Percentiles rank a stretch among this genome's conserved stretches.
Conservation (phyloP, 2,888 invertebrate species). For the Dryococelus australis region DNA sequence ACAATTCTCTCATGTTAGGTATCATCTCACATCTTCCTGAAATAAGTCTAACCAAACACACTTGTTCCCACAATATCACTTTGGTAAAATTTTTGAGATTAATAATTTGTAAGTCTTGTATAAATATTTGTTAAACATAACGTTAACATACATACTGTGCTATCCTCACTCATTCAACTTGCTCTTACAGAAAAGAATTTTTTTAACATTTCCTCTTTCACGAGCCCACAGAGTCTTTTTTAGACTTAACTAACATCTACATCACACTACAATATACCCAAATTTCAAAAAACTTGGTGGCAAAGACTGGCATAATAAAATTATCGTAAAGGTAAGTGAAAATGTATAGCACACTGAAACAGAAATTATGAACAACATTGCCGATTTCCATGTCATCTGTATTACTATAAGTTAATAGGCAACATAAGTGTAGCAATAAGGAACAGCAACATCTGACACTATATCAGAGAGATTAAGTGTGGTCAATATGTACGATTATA, state of each 20-base stretch:
- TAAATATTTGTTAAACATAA: background rate
- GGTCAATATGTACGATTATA: background rate
- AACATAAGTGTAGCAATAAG: background rate
- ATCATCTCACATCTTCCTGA: background rate
- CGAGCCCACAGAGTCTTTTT: background rate
- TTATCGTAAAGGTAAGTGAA: background rate
- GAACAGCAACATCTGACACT: background rate
- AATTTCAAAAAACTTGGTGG: background rate
- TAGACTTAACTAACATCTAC: background rate
- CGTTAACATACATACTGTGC: background rate
- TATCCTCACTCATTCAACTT: background rate
- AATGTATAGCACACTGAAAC: background rate
- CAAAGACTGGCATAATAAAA: background rate
- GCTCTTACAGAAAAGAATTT: background rate
- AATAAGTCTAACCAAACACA: background rate
- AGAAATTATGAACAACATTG: background rate
- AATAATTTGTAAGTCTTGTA: background rate
- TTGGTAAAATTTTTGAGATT: background rate
- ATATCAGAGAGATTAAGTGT: background rate
- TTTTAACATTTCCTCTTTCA: background rate
- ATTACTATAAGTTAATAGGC: background rate
- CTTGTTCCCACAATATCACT: slow-evolving; percentile 16
- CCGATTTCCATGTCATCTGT: background rate
- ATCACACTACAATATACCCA: background rate
- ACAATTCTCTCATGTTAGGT: background rate